These are phyloP conservation scores for Catharus minimus DNA, from an alignment of 2,113 vertebrate species.

Conservation along the genomic window DNA sequence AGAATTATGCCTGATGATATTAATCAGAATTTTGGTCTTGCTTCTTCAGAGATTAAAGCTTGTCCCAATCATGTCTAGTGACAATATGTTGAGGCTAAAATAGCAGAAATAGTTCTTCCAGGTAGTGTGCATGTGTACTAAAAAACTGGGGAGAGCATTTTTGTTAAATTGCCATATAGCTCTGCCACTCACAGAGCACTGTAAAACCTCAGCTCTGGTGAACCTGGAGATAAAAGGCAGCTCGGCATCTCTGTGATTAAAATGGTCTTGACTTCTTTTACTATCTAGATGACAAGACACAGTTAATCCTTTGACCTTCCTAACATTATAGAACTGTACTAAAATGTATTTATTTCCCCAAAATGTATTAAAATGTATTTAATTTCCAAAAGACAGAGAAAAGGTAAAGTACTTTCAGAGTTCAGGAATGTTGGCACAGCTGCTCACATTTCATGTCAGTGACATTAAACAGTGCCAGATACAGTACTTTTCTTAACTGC, in stretches of 20 bases:
- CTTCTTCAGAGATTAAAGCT: not conserved
- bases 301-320: slow-evolving; percentile 13
- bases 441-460: slow-evolving; percentile 41
- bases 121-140: too few relatives aligned
- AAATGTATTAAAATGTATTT: slow-evolving; percentile 24
- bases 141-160: not conserved
- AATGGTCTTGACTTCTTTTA: slow-evolving; percentile 9
- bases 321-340: not conserved
- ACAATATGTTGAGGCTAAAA: not conserved
- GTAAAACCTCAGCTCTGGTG: not conserved
- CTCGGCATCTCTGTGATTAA: not conserved
- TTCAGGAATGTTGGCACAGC: slow-evolving; percentile 13
- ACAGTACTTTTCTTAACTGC: slow-evolving; percentile 43
- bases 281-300: not conserved
- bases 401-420: slow-evolving; percentile 23
- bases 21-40: not conserved
- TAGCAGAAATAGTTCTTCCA: not conserved
- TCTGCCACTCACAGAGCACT: not conserved
- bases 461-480: slow-evolving; percentile 53
- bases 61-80: not conserved
- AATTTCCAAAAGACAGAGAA: not conserved
- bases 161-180: not conserved
- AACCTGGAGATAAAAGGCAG: not conserved
- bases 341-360: not conserved
- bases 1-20: not conserved